Evolutionary conservation across 2,113 vertebrate species (phyloP).

Genomic region (Alligator sinensis): DNA sequence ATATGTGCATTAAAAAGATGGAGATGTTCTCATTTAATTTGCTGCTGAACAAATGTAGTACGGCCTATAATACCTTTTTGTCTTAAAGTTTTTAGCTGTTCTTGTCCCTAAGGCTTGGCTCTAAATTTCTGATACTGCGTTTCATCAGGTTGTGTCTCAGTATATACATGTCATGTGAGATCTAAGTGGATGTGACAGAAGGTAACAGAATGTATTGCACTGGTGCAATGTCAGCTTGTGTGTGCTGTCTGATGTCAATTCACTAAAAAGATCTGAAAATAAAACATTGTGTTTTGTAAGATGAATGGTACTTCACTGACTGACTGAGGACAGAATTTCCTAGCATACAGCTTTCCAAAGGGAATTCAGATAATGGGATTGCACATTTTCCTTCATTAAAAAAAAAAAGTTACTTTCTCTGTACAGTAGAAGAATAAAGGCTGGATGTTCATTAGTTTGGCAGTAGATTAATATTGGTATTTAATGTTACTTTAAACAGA

Average conservation of each 20-base stretch:
- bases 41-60: background rate
- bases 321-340: background rate
- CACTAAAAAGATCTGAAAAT: conserved; percentile 1
- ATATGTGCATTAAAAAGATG: background rate
- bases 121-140: background rate
- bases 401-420: background rate
- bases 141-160: conserved; percentile 45
- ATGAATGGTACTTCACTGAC: background rate
- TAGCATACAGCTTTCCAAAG: background rate
- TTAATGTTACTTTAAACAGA: background rate
- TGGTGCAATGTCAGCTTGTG: background rate
- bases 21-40: background rate
- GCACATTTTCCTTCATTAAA: background rate
- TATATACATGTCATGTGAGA: background rate
- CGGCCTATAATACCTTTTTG: background rate
- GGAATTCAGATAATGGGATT: conserved; percentile 19
- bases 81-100: background rate
- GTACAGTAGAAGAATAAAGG: background rate
- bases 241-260: background rate
- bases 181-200: conserved; percentile 55
- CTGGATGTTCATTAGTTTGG: conserved; percentile 15
- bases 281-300: background rate
- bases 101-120: conserved; percentile 6
- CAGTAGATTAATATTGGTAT: conserved; percentile 24
- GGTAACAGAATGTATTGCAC: background rate